Evolutionary conservation across 2,888 invertebrate genomes (phyloP), one percentile per base, ranked within the genome.

Genomic region (Drosophila mayaguana): DNA sequence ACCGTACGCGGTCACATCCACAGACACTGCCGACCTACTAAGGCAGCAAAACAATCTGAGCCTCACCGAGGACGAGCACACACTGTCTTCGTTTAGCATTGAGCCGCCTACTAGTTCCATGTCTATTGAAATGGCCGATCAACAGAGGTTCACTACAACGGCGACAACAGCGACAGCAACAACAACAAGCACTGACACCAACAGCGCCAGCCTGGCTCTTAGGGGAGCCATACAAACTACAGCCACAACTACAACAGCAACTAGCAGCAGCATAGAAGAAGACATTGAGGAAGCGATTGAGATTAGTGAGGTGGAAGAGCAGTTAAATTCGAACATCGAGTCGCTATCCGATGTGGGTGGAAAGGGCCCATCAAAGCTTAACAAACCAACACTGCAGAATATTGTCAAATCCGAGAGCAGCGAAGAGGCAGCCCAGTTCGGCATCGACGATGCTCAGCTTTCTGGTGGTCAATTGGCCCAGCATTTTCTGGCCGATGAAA

Each of bases 271-370:
- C 75, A 92, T 92, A 46, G 93, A 93, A 68, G 93, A 93, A 78
- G 92, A 92, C 40, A 93, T 93, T 50, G 93, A 92, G 73, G 92
- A 93, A 75, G 91, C 91, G 18, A 87, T 92, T 54, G 92, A 91
- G 55, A 67, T 88, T 16, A 89, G 89, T 59, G 93, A 93, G 75
- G 93, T 92, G 46, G 70, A 78, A 54, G 85, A 80, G 56, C 75
- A 85, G 38, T 48, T 85, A n/a, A 63, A 71, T 14, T 69, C 83
- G 1, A 66, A 76, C 9, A 22, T 76, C 20, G 79, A 74, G 14
- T 83, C 84, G 3, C 59, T 88, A 3, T 74, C 80, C 20, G 84
- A 80, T 53, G 75, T 78, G 43, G 77, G 77, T 51, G 74, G 7
- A 32, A 34, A 50, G 32, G 8, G 7, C 78, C 45, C 7, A 12